Conservation (phyloP, 2,888 invertebrate genomes). For the Ctena decussata region DNA sequence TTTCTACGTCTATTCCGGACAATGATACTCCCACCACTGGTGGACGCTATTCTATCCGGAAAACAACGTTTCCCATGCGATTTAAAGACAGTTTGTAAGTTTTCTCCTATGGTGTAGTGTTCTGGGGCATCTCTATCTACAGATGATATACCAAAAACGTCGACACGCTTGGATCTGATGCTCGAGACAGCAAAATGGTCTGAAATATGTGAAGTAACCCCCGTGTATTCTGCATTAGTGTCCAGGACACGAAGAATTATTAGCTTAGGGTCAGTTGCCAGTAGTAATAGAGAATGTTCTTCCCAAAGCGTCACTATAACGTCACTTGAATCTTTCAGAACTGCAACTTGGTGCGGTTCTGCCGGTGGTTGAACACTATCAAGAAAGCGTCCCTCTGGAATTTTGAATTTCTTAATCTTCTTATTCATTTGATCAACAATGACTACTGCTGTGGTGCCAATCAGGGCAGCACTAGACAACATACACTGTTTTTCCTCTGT, state of each 20-base stretch:
- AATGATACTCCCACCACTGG: slow-evolving; percentile 39
- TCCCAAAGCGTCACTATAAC: slow-evolving; percentile 62
- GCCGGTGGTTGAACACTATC: slow-evolving; percentile 30
- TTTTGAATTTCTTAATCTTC: slow-evolving; percentile 62
- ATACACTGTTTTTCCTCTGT: slow-evolving; percentile 47
- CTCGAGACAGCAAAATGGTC: slow-evolving; percentile 50
- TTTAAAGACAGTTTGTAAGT: slow-evolving; percentile 49
- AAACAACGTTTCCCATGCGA: slow-evolving; percentile 51
- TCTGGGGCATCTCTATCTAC: neutral
- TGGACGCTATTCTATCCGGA: slow-evolving; percentile 53
- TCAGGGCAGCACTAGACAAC: slow-evolving; percentile 55
- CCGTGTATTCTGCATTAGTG: slow-evolving; percentile 56
- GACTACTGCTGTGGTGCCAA: slow-evolving; percentile 50
- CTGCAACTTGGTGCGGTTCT: slow-evolving; percentile 61
- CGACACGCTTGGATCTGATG: slow-evolving; percentile 44
- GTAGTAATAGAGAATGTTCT: slow-evolving; percentile 39
- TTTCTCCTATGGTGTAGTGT: neutral
- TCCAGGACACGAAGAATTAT: slow-evolving; percentile 30
- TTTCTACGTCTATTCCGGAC: slow-evolving; percentile 48
- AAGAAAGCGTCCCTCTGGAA: slow-evolving; percentile 59
- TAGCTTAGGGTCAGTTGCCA: slow-evolving; percentile 52
- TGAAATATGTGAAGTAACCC: slow-evolving; percentile 43
- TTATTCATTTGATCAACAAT: slow-evolving; percentile 58
- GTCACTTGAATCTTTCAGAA: slow-evolving; percentile 46
- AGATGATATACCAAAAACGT: slow-evolving; percentile 29